Evolutionary conservation across 2,113 vertebrate genomes (phyloP).

Genomic region (Leptodactylus fuscus): DNA sequence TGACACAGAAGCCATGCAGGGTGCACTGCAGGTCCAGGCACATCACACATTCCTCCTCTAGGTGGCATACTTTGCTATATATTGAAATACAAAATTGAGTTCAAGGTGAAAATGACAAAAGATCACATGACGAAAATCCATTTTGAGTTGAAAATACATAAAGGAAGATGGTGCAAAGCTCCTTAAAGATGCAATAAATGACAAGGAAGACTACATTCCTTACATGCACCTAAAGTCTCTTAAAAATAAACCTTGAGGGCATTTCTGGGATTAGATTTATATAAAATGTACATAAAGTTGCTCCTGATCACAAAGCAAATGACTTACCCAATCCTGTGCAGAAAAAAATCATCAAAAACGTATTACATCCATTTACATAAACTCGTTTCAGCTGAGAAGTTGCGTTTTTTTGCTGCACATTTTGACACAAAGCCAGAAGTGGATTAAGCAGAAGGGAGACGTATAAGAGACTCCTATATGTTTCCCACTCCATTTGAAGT

Average conservation of each 20-base stretch:
- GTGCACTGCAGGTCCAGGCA: neutral
- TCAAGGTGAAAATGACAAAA: neutral
- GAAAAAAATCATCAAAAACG: neutral
- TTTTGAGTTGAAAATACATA: neutral
- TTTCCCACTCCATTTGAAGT: too few species aligned
- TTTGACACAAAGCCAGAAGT: too few species aligned
- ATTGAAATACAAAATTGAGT: neutral
- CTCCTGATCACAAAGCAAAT: neutral
- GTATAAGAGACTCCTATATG: too few species aligned
- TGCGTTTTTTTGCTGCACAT: too few species aligned
- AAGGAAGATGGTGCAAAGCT: neutral
- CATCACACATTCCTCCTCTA: constrained; percentile 8
- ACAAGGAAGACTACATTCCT: neutral
- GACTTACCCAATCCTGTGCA: neutral
- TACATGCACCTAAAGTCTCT: neutral
- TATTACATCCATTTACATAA: too few species aligned
- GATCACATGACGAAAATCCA: constrained; percentile 12
- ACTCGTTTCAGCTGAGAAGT: too few species aligned
- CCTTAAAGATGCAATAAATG: neutral
- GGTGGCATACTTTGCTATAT: constrained; percentile 39
- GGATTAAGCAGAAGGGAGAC: too few species aligned
- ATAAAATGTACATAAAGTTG: neutral
- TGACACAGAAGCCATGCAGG: too few species aligned
- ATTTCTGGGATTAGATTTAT: neutral
- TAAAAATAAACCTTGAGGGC: neutral